A percentile compares a stretch with the other conserved stretches of the same genome.
These are phyloP conservation scores for Tenthredo distinguenda DNA, from an alignment of 2,888 invertebrate species.

Conservation along the genomic window DNA sequence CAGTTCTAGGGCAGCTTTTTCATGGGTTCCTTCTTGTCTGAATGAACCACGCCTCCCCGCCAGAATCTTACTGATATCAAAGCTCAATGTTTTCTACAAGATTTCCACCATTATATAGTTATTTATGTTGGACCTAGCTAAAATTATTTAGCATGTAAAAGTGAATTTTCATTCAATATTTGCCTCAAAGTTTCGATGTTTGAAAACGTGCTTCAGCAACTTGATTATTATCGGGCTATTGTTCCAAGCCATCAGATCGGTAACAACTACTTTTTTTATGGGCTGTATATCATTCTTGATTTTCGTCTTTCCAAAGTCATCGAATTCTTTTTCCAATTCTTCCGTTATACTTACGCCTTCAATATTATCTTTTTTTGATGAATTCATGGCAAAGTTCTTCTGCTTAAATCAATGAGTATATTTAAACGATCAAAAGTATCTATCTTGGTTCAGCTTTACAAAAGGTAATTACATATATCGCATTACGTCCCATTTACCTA, in stretches of 20 bases:
- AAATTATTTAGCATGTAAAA: background rate
- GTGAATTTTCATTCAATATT: background rate
- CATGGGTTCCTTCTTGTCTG: constrained; percentile 67
- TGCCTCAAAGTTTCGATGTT: constrained; percentile 74
- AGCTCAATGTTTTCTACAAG: constrained; percentile 67
- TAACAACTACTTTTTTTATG: constrained; percentile 66
- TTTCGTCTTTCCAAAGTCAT: constrained; percentile 25
- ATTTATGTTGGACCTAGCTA: background rate
- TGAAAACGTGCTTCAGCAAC: constrained; percentile 80
- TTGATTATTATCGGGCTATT: constrained; percentile 77
- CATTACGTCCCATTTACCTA: background rate
- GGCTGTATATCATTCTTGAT: background rate
- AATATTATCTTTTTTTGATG: background rate
- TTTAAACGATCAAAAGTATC: background rate
- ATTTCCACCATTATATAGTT: background rate
- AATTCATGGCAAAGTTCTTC: background rate
- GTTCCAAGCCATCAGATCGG: constrained; percentile 79
- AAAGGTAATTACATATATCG: background rate
- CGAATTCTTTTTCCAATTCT: constrained; percentile 16
- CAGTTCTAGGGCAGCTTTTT: constrained; percentile 69
- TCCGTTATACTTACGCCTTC: background rate
- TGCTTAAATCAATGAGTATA: background rate
- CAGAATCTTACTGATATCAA: constrained; percentile 68
- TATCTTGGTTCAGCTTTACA: background rate
- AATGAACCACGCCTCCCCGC: constrained; percentile 68